A percentile compares a stretch with the other conserved stretches of the same genome.
phyloP scores from a whole-genome alignment of 2,797 vertebrate species.

The Gymnoscopelus braueri region DNA sequence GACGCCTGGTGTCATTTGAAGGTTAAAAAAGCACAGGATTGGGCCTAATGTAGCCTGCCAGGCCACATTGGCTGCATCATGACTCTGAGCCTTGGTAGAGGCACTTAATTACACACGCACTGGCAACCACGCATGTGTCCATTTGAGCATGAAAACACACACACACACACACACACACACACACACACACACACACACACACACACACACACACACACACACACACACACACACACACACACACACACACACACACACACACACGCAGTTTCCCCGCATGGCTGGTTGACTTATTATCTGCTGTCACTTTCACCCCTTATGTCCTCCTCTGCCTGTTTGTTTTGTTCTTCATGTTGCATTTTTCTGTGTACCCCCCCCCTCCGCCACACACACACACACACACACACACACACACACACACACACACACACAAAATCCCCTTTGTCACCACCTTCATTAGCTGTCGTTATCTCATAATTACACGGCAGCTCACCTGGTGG shows the following conservation, averaged over 20 bases:
- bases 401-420: constrained; percentile 5
- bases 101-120: no score
- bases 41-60: constrained; percentile 25
- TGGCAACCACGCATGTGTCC: background rate
- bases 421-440: constrained; percentile 54
- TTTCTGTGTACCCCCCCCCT: constrained; percentile 44
- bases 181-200: background rate
- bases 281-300: constrained; percentile 65
- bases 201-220: constrained; percentile 18
- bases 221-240: constrained; percentile 10
- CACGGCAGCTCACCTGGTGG: no score
- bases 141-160: background rate
- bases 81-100: no score
- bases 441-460: constrained; percentile 62
- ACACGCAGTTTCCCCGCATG: constrained; percentile 4
- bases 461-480: no score
- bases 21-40: constrained; percentile 69
- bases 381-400: constrained; percentile 10
- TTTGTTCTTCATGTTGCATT: constrained; percentile 78
- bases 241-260: no score
- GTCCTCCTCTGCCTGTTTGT: constrained; percentile 56
- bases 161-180: constrained; percentile 12
- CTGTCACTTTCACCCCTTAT: constrained; percentile 32
- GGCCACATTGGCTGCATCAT: constrained; percentile 21
- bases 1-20: constrained; percentile 79